A percentile compares a stretch with the other conserved stretches of the same genome.
Evolutionary conservation across 2,113 vertebrate genomes (phyloP).

Genomic region (Xiphias gladius): DNA sequence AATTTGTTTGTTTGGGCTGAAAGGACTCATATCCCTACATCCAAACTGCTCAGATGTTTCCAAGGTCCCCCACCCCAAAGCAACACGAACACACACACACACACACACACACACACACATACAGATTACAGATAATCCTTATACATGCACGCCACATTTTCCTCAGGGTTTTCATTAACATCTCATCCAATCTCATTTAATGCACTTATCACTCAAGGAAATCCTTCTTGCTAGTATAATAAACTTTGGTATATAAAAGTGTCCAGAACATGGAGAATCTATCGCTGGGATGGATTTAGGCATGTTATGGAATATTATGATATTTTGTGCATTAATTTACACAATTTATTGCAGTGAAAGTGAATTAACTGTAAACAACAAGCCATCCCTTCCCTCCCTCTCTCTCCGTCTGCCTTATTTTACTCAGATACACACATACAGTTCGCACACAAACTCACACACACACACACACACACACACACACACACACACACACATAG

Average conservation of each 20-base stretch:
- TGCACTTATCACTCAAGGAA: not conserved
- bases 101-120: too few species aligned
- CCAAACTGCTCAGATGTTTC: not conserved
- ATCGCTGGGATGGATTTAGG: not conserved
- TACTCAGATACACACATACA: too few species aligned
- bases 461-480: too few species aligned
- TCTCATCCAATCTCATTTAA: constrained; percentile 14
- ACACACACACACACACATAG: too few species aligned
- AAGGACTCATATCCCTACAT: not conserved
- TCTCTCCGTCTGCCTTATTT: too few species aligned
- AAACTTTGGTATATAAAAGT: not conserved
- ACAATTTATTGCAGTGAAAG: not conserved
- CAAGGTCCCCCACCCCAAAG: not conserved
- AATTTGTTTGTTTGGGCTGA: not conserved
- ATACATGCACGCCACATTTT: not conserved
- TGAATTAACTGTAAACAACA: not conserved
- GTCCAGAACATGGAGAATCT: not conserved
- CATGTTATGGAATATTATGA: not conserved
- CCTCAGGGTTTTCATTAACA: constrained; percentile 8
- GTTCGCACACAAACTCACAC: too few species aligned
- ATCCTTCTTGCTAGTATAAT: not conserved
- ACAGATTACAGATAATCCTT: constrained; percentile 14
- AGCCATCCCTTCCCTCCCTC: too few species aligned
- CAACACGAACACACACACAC: not conserved
- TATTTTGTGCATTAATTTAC: not conserved